A percentile compares a stretch with the other conserved stretches of the same genome.
Evolutionary conservation across 2,113 vertebrate genomes (phyloP).

Genomic region (Ardeotis arabs): DNA sequence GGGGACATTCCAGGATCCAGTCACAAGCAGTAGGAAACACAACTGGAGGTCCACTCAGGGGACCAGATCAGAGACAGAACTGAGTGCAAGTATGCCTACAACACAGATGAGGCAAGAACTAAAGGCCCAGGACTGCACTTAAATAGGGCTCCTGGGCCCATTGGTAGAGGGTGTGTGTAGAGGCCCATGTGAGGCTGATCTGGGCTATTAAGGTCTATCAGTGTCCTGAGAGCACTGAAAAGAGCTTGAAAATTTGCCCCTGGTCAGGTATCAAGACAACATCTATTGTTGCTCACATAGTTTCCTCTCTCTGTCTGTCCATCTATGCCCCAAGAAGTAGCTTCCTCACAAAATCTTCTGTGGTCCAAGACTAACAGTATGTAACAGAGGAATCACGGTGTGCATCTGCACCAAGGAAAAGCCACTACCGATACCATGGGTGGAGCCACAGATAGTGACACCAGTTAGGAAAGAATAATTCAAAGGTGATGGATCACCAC

Average conservation of each 20-base stretch:
- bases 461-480: not conserved
- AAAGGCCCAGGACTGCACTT: not conserved
- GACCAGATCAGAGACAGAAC: not conserved
- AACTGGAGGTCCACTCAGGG: not conserved
- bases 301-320: not conserved
- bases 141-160: not conserved
- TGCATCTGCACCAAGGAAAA: not conserved
- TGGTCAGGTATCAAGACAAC: not conserved
- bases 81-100: accelerated
- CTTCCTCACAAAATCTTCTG: not conserved
- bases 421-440: accelerated
- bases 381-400: not conserved
- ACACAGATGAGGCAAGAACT: not conserved
- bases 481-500: not conserved
- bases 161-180: accelerated
- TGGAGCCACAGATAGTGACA: not conserved
- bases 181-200: not conserved
- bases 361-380: not conserved
- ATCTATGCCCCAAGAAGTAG: not conserved
- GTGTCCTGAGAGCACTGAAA: not conserved
- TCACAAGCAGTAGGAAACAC: not conserved
- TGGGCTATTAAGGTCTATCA: not conserved
- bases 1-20: not conserved
- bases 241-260: not conserved
- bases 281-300: not conserved